Evolutionary conservation across 1,140 invertebrate genomes (phyloP), one percentile per base, ranked within the genome.

Genomic region (Bombus cullumanus): DNA sequence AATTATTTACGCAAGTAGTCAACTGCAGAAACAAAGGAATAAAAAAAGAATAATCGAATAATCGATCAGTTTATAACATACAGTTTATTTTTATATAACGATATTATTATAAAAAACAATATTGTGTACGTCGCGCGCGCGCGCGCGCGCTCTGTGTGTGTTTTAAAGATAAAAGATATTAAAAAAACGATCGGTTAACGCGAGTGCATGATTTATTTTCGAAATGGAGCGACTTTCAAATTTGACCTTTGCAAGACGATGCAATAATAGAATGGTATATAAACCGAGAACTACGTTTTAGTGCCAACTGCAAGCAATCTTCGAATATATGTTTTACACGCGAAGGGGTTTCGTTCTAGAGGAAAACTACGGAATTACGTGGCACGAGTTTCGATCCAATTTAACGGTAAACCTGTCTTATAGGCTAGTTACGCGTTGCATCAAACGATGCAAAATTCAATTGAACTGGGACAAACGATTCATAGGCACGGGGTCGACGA

Each of bases 211-310:
- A 85, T 87, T 90, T 84, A 90, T 89, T 82, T 89, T 81, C 75
- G 71, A 87, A 85, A 84, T 57, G 66, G 68, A 41, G 71, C 79
- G 77, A 76, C 80, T 83, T 83, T 83, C 82, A 83, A 83, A 76
- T 64, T 80, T 68, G 82, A 92, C 89, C 92, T 92, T 92, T 91
- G 74, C 87, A 88, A 86, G 91, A 89, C 91, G 83, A 86, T 86
- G 84, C 91, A 92, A 89, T 92, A 92, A 93, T 89, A 91, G 88
- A 90, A 92, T 88, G 74, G 85, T 85, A 83, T 90, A 87, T 91
- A 91, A 90, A 89, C 76, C 68, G 34, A 41, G 76, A 53, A 43
- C 43, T 68, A n/a, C 74, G 81, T 83, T 62, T 66, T 62, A 74
- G 53, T 80, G 89, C 85, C 88, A 90, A 83, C 85, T 89, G 85